Base-by-base conservation (phyloP, 2,113 vertebrate genomes). In the Sceloporus tristichus region DNA sequence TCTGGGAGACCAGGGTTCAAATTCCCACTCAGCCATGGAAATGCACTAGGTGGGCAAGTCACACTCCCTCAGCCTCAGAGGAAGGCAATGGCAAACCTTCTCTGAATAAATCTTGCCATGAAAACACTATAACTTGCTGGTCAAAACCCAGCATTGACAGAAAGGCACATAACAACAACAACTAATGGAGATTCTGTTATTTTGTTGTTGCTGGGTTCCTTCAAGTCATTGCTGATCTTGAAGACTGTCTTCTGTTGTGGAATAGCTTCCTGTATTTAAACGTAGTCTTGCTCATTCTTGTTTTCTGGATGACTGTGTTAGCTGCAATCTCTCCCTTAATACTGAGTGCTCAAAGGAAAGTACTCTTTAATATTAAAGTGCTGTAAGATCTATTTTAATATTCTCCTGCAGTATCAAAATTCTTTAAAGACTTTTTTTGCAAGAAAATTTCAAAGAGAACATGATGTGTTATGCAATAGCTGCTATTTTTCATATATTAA, bases 401-500 rank as follows among this genome's bases (percentile, higher is more conserved):
- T 10, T 38, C 71, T 82, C 16, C 19, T 9, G 2, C 42, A 1
- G 0, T n/a, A 75, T 70, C 65, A 86, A 88, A 90, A 19, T 14
- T 65, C 34, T 87, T 91, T 88, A 42, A 86, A 85, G 79, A 0
- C 1, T 75, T 87, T 92, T 88, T 34, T 18, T 74, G 0, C 21
- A 74, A 23, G 1, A 0, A 53, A 65, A 73, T 4, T 87, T 93
- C 85, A 85, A 91, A 90, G 75, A 70, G 74, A 90, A 88, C 27
- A 59, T 4, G 25, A 74, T 77, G 2, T 0, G 0, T 93, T 91
- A 90, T 53, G 16, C 91, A 95, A 94, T 90, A 88, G n/a, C n/a
- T 85, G 87, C 59, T 94, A 38, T 53, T 78, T 93, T 76, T 74
- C 56, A 82, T 68, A 79, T 87, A 86, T 77, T 91, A 85, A 92